A percentile compares a stretch with the other conserved stretches of the same genome.
Evolutionary conservation across 2,888 invertebrate species (phyloP).

Genomic region (Nomada fabriciana): DNA sequence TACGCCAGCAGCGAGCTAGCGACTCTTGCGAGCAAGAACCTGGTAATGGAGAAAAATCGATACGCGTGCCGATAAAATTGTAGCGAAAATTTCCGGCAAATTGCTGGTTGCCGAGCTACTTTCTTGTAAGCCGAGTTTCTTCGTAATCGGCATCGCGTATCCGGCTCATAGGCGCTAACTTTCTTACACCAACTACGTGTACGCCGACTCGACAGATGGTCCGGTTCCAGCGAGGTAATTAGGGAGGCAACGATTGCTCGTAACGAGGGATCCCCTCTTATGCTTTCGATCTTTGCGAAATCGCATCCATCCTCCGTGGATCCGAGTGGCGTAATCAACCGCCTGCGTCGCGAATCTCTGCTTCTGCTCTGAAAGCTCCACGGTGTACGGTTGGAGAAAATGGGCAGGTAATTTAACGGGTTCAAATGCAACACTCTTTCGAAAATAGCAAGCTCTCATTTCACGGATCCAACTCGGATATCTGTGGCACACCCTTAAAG

Average conservation of each 20-base stretch:
- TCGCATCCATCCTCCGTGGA: conserved; percentile 15
- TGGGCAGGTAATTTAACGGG: conserved; percentile 24
- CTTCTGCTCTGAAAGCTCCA: neutral
- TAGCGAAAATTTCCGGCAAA: conserved; percentile 50
- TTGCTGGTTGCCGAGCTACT: conserved; percentile 53
- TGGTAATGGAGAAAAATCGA: conserved; percentile 41
- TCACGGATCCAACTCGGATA: too few relatives aligned
- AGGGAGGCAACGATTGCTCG: conserved; percentile 51
- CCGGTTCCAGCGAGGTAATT: conserved; percentile 48
- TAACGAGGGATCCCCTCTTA: conserved; percentile 36
- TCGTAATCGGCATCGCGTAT: conserved; percentile 36
- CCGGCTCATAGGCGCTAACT: conserved; percentile 49
- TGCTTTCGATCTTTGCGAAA: conserved; percentile 31
- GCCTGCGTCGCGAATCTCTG: neutral
- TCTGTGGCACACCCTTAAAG: too few relatives aligned
- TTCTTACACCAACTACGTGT: conserved; percentile 39
- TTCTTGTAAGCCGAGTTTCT: conserved; percentile 41
- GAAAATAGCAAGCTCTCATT: neutral
- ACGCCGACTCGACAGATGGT: conserved; percentile 43
- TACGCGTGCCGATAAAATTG: conserved; percentile 43
- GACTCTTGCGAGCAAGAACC: conserved; percentile 20
- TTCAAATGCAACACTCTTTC: conserved; percentile 4
- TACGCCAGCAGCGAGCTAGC: neutral
- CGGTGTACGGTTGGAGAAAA: neutral
- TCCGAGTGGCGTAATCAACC: conserved; percentile 30